Evolutionary conservation across 2,797 vertebrate species (phyloP).

Genomic region (Alosa sapidissima): DNA sequence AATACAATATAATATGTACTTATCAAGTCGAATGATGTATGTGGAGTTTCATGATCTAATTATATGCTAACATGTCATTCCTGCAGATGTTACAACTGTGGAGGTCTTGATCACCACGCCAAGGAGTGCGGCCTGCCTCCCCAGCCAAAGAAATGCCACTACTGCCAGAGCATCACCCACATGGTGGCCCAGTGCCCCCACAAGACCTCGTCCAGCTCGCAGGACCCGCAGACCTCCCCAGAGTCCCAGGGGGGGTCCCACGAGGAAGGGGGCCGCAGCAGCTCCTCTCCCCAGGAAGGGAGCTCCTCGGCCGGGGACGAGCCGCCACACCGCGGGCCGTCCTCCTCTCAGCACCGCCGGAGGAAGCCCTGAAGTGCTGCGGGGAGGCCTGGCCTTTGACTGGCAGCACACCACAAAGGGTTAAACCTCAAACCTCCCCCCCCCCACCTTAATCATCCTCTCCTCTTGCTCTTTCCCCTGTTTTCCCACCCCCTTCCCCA

Average conservation of each 20-base stretch:
- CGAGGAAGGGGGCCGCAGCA: conserved; percentile 75
- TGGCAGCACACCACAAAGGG: conserved; percentile 44
- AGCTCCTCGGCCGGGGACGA: conserved; percentile 75
- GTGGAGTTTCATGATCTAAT: too few relatives aligned
- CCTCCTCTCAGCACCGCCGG: conserved; percentile 71
- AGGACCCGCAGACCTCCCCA: conserved; percentile 79
- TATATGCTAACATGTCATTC: too few relatives aligned
- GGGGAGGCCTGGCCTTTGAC: neutral
- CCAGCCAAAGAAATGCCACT: conserved; percentile 99
- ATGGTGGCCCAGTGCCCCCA: conserved; percentile 95
- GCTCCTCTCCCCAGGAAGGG: conserved; percentile 75
- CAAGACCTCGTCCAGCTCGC: conserved; percentile 85
- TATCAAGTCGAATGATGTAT: too few relatives aligned
- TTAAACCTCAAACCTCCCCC: conserved; percentile 31
- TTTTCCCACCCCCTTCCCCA: neutral
- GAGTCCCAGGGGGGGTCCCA: conserved; percentile 72
- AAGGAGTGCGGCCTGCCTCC: conserved; percentile 98
- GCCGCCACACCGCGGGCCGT: conserved; percentile 61
- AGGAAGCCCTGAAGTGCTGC: conserved; percentile 63
- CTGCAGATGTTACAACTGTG: conserved; percentile 95
- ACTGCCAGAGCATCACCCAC: conserved; percentile 97
- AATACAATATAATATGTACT: too few relatives aligned
- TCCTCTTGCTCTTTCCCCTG: neutral
- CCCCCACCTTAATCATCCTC: conserved; percentile 32
- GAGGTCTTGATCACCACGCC: conserved; percentile 95